phyloP scores from a whole-genome alignment of 2,888 invertebrate genomes.

The Lithosia quadra region DNA sequence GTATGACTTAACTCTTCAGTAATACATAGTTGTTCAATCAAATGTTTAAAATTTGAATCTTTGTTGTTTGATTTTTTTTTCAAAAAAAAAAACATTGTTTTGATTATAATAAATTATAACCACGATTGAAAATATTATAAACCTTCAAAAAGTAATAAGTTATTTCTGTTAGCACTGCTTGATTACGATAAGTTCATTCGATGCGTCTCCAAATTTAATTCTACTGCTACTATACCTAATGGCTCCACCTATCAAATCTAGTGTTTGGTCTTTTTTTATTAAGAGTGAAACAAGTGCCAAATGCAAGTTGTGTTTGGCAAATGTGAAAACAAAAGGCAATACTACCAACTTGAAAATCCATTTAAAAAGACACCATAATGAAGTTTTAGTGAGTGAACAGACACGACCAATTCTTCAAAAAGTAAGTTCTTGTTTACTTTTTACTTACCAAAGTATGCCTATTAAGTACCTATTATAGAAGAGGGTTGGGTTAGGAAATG shows the following conservation, averaged over 20 bases:
- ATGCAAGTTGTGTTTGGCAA: slow-evolving; percentile 11
- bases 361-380: too few relatives aligned
- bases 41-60: not conserved
- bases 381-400: too few relatives aligned
- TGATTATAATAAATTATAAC: slow-evolving; percentile 7
- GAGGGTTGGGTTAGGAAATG: too few relatives aligned
- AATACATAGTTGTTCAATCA: slow-evolving; percentile 2
- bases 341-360: slow-evolving; percentile 13
- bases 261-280: slow-evolving; percentile 11
- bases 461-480: too few relatives aligned
- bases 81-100: too few relatives aligned
- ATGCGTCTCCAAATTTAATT: slow-evolving; percentile 5
- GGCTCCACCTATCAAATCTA: too few relatives aligned
- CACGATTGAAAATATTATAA: slow-evolving; percentile 4
- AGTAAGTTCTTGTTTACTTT: slow-evolving; percentile 8
- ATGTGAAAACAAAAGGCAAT: slow-evolving; percentile 12
- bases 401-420: slow-evolving; percentile 6
- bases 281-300: slow-evolving; percentile 8
- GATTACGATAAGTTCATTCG: slow-evolving; percentile 5
- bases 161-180: slow-evolving; percentile 4
- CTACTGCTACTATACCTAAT: too few relatives aligned
- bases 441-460: too few relatives aligned
- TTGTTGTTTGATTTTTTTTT: too few relatives aligned
- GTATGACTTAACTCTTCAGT: slow-evolving; percentile 9
- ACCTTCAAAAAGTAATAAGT: slow-evolving; percentile 7